Evolutionary conservation across 2,888 invertebrate genomes (phyloP), one percentile per base, ranked within the genome.

Genomic region (Aleiodes testaceus): DNA sequence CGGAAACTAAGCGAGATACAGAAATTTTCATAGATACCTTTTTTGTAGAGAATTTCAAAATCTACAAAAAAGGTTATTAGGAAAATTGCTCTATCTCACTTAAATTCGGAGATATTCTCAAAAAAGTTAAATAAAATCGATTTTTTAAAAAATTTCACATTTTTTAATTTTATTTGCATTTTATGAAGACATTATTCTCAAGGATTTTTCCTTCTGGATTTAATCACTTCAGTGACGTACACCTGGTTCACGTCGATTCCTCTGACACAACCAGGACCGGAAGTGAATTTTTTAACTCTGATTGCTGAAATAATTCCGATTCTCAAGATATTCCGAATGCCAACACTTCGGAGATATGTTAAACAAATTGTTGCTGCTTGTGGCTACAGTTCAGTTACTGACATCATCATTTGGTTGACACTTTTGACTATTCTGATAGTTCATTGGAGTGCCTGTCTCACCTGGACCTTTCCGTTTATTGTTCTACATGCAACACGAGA

Each of bases 161-260:
- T 4, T 12, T 16, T 66, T 49, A 3, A 22, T 18, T 30, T 45
- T 42, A 12, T 36, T 9, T 36, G 2, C 4, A 11, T 11, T 36
- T 36, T 9, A 2, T 5, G 5, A 70, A 88, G 88, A 64, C 80
- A 85, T 78, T 88, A 88, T 65, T 45, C 79, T 7, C 79, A 71
- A 71, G 78, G 82, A 52, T 81, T 77, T 61, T 87, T 88, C 74
- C 9, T 84, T n/a, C 61, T 84, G 7, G 87, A 88, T 70, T 70
- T 87, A 18, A 14, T 87, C 30, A 84, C 86, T 1, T 84, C 87
- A 0, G 30, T 88, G 22, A 85, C 84, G 0, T 84, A 82, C 52
- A 70, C 69, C 3, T 85, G 82, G 82, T 78, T 84, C 50, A 53
- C 72, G 16, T 66, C 63, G 11, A 64, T 50, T 53, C 22, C 53